Evolutionary conservation across 30 jellyfish, hydroid and myxozoan genomes (phyloP).

Genomic region (Rhopilema esculentum): DNA sequence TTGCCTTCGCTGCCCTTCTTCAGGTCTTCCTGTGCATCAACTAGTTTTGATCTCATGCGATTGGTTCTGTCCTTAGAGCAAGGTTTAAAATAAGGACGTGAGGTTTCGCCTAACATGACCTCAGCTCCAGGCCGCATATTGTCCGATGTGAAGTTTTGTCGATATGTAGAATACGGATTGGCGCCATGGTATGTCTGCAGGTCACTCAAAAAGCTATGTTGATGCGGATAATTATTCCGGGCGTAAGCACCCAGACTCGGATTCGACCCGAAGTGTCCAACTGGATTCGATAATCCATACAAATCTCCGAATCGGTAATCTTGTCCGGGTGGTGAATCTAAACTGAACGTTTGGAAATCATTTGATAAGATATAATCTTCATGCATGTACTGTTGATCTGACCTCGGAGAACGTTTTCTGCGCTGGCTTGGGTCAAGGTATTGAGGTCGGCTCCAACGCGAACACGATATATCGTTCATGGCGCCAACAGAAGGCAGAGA

Average conservation of each 20-base stretch:
- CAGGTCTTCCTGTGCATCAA: slow-evolving; percentile 31
- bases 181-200: slow-evolving; percentile 84
- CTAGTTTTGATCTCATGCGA: slow-evolving; percentile 21
- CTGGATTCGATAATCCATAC: slow-evolving; percentile 51
- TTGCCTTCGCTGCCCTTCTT: slow-evolving; percentile 21
- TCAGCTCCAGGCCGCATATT: slow-evolving; percentile 69
- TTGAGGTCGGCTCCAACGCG: slow-evolving; percentile 75
- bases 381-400: slow-evolving; percentile 41
- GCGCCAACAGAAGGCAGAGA: slow-evolving; percentile 69
- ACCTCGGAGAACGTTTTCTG: slow-evolving; percentile 58
- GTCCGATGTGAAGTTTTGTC: slow-evolving; percentile 64
- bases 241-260: slow-evolving; percentile 73
- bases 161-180: slow-evolving; percentile 50
- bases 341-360: slow-evolving; percentile 63
- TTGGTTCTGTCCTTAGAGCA: slow-evolving; percentile 46
- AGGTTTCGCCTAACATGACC: slow-evolving; percentile 69
- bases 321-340: slow-evolving; percentile 75
- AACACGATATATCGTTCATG: slow-evolving; percentile 39
- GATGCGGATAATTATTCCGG: slow-evolving; percentile 67
- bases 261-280: slow-evolving; percentile 61
- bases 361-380: slow-evolving; percentile 49
- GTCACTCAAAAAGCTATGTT: slow-evolving; percentile 69
- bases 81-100: slow-evolving; percentile 40
- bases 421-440: slow-evolving; percentile 48
- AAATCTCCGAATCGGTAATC: slow-evolving; percentile 57